A percentile compares a stretch with the other conserved stretches of the same genome.
Evolutionary conservation across 2,113 vertebrate species (phyloP).

Genomic region (Tichodroma muraria): DNA sequence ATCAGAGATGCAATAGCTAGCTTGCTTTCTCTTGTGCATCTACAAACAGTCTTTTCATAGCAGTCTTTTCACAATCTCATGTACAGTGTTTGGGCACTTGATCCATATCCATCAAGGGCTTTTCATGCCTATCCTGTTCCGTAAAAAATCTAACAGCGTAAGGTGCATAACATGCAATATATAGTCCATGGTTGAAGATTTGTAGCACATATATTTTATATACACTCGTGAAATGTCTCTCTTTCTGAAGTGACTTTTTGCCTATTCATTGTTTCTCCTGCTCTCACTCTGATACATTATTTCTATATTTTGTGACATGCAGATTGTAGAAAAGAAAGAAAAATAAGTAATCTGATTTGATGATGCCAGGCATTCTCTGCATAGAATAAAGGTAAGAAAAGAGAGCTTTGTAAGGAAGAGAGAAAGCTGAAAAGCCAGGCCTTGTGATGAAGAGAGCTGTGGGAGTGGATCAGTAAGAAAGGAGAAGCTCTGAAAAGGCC

Average conservation of each 20-base stretch:
- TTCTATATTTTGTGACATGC: neutral
- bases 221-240: neutral
- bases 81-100: neutral
- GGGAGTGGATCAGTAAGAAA: neutral
- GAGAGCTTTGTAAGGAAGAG: neutral
- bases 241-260: neutral
- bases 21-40: conserved; percentile 8
- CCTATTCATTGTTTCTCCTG: neutral
- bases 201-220: neutral
- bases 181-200: neutral
- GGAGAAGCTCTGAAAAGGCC: neutral
- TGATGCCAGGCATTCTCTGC: neutral
- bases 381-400: neutral
- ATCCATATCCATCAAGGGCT: neutral
- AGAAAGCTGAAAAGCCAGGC: neutral
- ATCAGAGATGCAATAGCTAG: conserved; percentile 19
- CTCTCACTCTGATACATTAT: neutral
- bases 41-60: conserved; percentile 24
- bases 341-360: neutral
- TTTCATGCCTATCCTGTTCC: neutral
- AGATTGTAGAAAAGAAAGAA: neutral
- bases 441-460: neutral
- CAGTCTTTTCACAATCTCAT: conserved; percentile 9
- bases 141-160: neutral
- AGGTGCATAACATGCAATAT: neutral